Evolutionary conservation across 1,140 invertebrate genomes (phyloP), one percentile per base, ranked within the genome.

Genomic region (Megalonaias nervosa): DNA sequence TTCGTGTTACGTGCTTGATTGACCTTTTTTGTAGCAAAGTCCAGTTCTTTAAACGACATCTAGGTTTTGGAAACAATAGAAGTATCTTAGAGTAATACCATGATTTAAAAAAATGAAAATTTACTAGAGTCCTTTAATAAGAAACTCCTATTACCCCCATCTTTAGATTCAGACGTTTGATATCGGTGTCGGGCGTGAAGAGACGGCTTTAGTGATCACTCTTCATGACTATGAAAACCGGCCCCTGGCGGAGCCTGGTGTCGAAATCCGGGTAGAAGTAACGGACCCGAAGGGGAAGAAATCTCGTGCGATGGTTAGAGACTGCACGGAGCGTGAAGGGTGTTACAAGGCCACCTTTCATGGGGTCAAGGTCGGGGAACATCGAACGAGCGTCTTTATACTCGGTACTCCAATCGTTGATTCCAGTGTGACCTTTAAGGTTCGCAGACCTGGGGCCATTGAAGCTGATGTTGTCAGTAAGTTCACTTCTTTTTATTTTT

Each of bases 121-220:
- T 31, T 31, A 2, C 26, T 48, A 48, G 0, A 48, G 38, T 48
- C 11, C 38, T 48, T 48, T 9, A 48, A 48, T 48, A 48, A 48
- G 38, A 48, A 11, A 48, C 38, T 48, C 11, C 5, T 31, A 31
- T 31, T 5, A 31, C 31, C 31, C 6, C 4, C 38, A 62, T 62
- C 19, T 62, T 19, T 14, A 78, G 76, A 78, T 78, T 6, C 76
- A 78, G 60, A 73, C 76, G 48, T 78, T 73, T 61, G 76, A 78
- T 26, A 78, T 78, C 59, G 76, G 76, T n/a, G 66, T 78, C 1
- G 76, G 76, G 1, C 70, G 76, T 6, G 76, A 78, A 65, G 76
- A 78, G 66, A 78, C 76, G 0, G 76, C 76, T 60, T 73, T 78
- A 71, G 69, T 78, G 70, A 78, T 78, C 58, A 78, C 76, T 31